These are phyloP conservation scores for Heliconius cydno DNA, from an alignment of 2,888 invertebrate genomes.

Conservation along the genomic window DNA sequence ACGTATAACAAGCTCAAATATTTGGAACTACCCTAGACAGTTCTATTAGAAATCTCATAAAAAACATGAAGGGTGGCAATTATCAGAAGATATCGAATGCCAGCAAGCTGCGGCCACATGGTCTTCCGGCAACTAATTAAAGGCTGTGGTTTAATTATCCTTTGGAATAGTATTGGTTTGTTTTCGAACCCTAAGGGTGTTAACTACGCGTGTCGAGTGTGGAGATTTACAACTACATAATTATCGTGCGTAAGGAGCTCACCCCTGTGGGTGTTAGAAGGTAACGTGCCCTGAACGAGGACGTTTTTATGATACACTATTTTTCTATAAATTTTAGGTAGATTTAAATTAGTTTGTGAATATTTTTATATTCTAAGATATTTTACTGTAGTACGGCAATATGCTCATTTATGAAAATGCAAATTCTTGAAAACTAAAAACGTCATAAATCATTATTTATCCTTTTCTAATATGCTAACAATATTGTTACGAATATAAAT, in stretches of 20 bases:
- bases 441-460: too few relatives aligned
- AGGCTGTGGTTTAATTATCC: conserved; percentile 64
- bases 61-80: conserved; percentile 42
- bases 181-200: conserved; percentile 50
- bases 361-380: not conserved
- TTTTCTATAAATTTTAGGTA: not conserved
- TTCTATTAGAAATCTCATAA: conserved; percentile 36
- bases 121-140: conserved; percentile 73
- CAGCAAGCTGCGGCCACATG: conserved; percentile 69
- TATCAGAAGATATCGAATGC: conserved; percentile 61
- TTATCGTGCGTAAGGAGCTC: not conserved
- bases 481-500: too few relatives aligned
- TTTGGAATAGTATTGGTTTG: conserved; percentile 51
- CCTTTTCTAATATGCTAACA: too few relatives aligned
- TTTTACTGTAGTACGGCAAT: too few relatives aligned
- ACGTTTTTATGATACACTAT: not conserved
- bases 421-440: too few relatives aligned
- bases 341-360: not conserved
- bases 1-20: conserved; percentile 11
- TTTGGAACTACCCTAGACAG: conserved; percentile 23
- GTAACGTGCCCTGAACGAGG: not conserved
- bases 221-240: conserved; percentile 44
- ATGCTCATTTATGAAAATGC: too few relatives aligned
- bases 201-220: conserved; percentile 40
- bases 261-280: conserved; percentile 14